Evolutionary conservation across 2,113 vertebrate species (phyloP).

Genomic region (Chloropsis cyanopogon): DNA sequence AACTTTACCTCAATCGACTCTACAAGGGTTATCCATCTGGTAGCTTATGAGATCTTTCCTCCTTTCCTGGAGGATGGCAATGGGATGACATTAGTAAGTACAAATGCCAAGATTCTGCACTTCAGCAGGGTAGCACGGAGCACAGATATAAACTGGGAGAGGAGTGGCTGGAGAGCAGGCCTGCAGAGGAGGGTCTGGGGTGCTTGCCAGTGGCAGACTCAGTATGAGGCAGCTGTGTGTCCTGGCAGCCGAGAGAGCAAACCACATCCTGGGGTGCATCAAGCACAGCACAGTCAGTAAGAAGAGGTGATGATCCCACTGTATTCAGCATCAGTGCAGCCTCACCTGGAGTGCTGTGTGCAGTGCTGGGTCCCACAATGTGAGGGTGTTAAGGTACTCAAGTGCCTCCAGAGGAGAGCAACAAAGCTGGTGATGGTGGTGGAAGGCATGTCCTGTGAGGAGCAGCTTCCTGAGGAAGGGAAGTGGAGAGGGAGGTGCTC

Average conservation of each 20-base stretch:
- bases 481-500: not conserved
- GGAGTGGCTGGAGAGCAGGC: not conserved
- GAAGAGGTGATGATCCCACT: not conserved
- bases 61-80: not conserved
- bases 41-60: not conserved
- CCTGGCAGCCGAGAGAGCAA: not conserved
- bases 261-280: not conserved
- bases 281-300: not conserved
- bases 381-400: not conserved
- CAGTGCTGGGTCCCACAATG: not conserved
- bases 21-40: not conserved
- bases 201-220: not conserved
- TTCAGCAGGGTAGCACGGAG: accelerated
- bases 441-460: not conserved
- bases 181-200: not conserved
- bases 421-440: not conserved
- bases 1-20: not conserved
- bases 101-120: not conserved
- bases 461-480: not conserved
- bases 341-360: not conserved
- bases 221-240: not conserved
- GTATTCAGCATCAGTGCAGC: accelerated
- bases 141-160: not conserved
- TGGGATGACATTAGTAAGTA: not conserved
- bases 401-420: not conserved